A percentile compares a stretch with the other conserved stretches of the same genome.
These are phyloP conservation scores for Passer domesticus DNA, from an alignment of 2,113 vertebrate genomes.

Conservation along the genomic window DNA sequence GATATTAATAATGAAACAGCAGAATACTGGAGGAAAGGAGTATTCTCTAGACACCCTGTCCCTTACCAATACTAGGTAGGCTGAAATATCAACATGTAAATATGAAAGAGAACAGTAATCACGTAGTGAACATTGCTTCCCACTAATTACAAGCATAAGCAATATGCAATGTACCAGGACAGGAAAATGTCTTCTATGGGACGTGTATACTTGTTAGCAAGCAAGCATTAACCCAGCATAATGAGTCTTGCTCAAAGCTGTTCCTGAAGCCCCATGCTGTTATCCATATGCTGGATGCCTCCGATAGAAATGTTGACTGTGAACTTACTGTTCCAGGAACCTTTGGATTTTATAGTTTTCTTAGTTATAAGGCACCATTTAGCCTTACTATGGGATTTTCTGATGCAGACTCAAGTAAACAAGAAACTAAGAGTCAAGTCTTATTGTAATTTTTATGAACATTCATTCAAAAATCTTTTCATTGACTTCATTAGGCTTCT, in stretches of 20 bases:
- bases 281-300: constrained; percentile 33
- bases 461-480: background rate
- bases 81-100: background rate
- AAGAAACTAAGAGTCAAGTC: background rate
- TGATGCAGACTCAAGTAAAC: background rate
- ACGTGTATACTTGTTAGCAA: background rate
- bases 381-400: background rate
- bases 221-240: constrained; percentile 11
- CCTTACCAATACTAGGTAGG: background rate
- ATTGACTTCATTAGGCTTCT: background rate
- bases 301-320: background rate
- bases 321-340: background rate
- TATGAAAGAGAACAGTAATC: background rate
- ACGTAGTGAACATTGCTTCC: background rate
- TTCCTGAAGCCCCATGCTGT: constrained; percentile 17
- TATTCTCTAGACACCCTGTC: background rate
- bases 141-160: background rate
- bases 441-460: background rate
- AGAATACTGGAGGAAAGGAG: background rate
- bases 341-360: background rate
- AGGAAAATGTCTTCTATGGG: background rate
- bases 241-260: background rate
- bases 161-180: background rate
- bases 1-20: background rate
- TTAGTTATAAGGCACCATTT: background rate